phyloP scores from a whole-genome alignment of 2,797 vertebrate genomes.

The Pseudomugil gertrudae region DNA sequence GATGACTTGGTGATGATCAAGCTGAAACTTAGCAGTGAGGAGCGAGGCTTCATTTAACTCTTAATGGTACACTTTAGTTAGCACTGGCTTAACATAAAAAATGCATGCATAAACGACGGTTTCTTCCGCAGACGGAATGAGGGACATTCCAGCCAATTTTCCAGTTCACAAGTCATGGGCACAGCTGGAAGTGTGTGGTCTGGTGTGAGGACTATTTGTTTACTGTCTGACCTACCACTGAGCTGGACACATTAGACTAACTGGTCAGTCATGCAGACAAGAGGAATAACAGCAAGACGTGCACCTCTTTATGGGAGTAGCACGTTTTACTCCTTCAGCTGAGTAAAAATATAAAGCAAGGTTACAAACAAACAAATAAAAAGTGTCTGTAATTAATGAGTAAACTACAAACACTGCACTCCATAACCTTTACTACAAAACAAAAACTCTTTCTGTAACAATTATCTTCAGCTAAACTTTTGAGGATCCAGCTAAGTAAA shows the following conservation, averaged over 20 bases:
- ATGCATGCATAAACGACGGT: conserved; percentile 51
- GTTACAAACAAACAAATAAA: background rate
- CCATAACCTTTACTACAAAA: conserved; percentile 50
- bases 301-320: conserved; percentile 64
- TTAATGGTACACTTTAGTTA: conserved; percentile 44
- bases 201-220: conserved; percentile 53
- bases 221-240: conserved; percentile 38
- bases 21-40: no score
- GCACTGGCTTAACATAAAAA: conserved; percentile 56
- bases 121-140: conserved; percentile 44
- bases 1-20: no score
- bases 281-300: conserved; percentile 41
- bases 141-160: conserved; percentile 59
- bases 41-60: conserved; percentile 25
- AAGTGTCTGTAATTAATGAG: conserved; percentile 24
- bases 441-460: conserved; percentile 17
- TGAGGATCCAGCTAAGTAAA: conserved; percentile 2
- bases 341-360: conserved; percentile 56
- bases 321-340: conserved; percentile 70
- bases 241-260: conserved; percentile 48
- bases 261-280: conserved; percentile 52
- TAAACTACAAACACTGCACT: conserved; percentile 54
- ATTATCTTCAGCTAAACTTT: conserved; percentile 36
- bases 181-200: conserved; percentile 52
- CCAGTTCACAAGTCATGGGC: conserved; percentile 48